Conservation (phyloP, 2,888 invertebrate genomes). For the Chromoteleia sp. region DNA sequence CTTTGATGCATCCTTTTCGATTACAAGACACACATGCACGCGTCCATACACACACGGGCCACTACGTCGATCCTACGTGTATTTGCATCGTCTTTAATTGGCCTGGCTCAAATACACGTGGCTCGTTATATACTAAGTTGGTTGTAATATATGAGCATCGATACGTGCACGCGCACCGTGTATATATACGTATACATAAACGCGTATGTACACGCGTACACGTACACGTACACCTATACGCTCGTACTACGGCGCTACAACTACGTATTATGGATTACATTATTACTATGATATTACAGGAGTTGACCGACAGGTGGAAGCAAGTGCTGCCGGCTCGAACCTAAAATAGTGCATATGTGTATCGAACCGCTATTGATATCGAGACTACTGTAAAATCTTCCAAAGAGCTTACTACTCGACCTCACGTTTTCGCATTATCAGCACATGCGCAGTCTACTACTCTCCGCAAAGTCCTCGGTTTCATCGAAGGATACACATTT, state of each 20-base stretch:
- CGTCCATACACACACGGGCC: conserved; percentile 71
- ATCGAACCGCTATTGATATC: conserved; percentile 73
- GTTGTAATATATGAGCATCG: conserved; percentile 25
- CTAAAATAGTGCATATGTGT: conserved; percentile 61
- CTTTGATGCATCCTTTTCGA: conserved; percentile 56
- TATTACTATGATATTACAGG: conserved; percentile 56
- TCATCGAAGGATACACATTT: conserved; percentile 73
- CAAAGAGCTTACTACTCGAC: conserved; percentile 73
- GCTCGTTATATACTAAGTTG: conserved; percentile 70
- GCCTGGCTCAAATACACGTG: conserved; percentile 71
- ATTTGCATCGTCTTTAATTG: conserved; percentile 45
- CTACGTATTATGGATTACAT: conserved; percentile 36
- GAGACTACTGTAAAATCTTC: conserved; percentile 70
- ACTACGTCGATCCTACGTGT: conserved; percentile 73
- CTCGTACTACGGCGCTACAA: conserved; percentile 52
- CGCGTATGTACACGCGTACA: too few relatives aligned
- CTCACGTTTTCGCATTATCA: conserved; percentile 64
- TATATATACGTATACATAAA: too few relatives aligned
- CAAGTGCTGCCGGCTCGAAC: conserved; percentile 36
- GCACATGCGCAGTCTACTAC: conserved; percentile 76
- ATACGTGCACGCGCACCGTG: conserved; percentile 6
- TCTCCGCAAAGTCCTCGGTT: conserved; percentile 76
- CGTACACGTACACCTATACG: not conserved
- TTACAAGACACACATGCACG: conserved; percentile 49
- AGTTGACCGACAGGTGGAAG: conserved; percentile 54